Evolutionary conservation across 2,888 invertebrate species (phyloP).

Genomic region (Drosophila ustulata): DNA sequence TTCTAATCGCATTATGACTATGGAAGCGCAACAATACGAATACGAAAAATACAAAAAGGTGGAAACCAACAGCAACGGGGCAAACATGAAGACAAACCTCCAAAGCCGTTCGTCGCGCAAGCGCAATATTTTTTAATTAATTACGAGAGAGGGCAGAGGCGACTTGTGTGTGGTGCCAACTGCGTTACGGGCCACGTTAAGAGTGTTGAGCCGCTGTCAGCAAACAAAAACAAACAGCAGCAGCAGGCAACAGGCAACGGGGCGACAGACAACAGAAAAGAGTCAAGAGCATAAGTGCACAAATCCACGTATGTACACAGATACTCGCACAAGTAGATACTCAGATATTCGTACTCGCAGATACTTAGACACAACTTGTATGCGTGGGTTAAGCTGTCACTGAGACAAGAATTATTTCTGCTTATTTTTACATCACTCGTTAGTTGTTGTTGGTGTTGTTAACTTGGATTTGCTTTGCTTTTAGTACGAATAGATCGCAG

Average conservation of each 20-base stretch:
- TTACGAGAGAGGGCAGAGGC: conserved; percentile 22
- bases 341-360: conserved; percentile 20
- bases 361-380: conserved; percentile 30
- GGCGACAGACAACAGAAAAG: conserved; percentile 18
- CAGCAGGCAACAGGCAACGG: background rate
- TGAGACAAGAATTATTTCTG: conserved; percentile 77
- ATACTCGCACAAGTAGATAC: conserved; percentile 22
- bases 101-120: conserved; percentile 34
- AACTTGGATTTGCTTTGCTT: conserved; percentile 14
- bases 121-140: conserved; percentile 66
- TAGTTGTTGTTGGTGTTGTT: conserved; percentile 25
- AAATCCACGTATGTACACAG: conserved; percentile 50
- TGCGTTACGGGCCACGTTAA: conserved; percentile 52
- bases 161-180: background rate
- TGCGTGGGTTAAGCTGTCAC: conserved; percentile 80
- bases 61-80: background rate
- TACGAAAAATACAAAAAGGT: conserved; percentile 11
- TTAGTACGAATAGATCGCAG: conserved; percentile 49
- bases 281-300: conserved; percentile 59
- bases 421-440: conserved; percentile 76
- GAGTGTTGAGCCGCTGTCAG: conserved; percentile 57
- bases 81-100: conserved; percentile 19
- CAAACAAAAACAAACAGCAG: conserved; percentile 43
- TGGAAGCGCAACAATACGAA: conserved; percentile 25
- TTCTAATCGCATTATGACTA: conserved; percentile 81